Evolutionary conservation across 2,888 invertebrate genomes (phyloP).

Genomic region (Smittia sp.): DNA sequence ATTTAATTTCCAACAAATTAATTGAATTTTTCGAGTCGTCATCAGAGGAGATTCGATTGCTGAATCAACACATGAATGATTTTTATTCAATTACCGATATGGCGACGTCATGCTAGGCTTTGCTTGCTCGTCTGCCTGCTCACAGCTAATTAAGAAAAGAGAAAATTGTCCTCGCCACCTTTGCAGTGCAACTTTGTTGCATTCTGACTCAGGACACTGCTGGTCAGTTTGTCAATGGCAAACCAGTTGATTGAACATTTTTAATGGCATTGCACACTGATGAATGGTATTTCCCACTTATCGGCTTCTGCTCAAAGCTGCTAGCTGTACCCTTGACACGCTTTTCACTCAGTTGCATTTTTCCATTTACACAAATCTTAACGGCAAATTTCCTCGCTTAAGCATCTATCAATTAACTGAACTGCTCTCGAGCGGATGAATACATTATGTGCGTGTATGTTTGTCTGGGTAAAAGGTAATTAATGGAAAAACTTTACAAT

Average conservation of each 20-base stretch:
- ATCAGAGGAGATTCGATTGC: slow-evolving; percentile 6
- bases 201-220: too few relatives aligned
- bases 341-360: background rate
- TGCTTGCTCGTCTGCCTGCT: background rate
- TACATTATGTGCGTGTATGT: too few relatives aligned
- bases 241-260: too few relatives aligned
- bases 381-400: background rate
- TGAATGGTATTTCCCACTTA: too few relatives aligned
- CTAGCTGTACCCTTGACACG: slow-evolving; percentile 21
- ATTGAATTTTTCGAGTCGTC: slow-evolving; percentile 14
- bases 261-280: too few relatives aligned
- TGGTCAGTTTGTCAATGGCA: too few relatives aligned
- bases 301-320: background rate
- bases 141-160: background rate
- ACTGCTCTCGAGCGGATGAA: too few relatives aligned
- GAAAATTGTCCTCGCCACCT: background rate
- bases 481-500: background rate
- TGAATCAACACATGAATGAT: slow-evolving; percentile 3
- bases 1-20: background rate
- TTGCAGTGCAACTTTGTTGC: background rate
- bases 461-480: background rate
- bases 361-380: background rate
- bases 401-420: background rate
- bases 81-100: background rate
- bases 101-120: background rate